Evolutionary conservation across 2,797 vertebrate genomes (phyloP), one percentile per base, ranked within the genome.

Genomic region (Sylvia borin): DNA sequence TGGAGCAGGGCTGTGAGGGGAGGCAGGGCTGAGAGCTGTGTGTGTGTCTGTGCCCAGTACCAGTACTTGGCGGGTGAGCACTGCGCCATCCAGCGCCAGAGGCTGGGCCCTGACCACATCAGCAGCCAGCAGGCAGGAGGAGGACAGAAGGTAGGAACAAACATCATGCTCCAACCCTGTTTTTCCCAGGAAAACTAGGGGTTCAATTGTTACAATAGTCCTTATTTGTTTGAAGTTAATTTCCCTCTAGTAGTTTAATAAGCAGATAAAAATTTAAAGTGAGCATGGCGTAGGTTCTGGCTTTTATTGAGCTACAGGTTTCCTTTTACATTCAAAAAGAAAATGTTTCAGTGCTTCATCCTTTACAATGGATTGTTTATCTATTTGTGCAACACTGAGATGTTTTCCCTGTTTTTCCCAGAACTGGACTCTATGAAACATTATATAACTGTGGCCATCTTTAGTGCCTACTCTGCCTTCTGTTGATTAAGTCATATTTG

Each of bases 61-160:
- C 97, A 97, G 14, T 99, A 99, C 96, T 98, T 98, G 31, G 99
- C 99, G 4, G 98, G 98, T 24, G 99, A 99, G 88, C 98, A 99
- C 88, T 98, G 98, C 93, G 98, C 99, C 0, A 98, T 99, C 90
- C 99, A 99, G 94, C 97, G 98, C 7, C 98, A 98, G 98, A 98
- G 97, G 66, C 98, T 99, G 87, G 99, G 99, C 70, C 99, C 99
- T 0, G 99, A 99, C 77, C 99, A 98, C 85, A 99, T 99, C 97
- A 99, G 99, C 54, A 98, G 97, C 96, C 98, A 99, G 54, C 80
- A 98, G 93, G 99, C 99, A 17, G 99, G 98, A 94, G 99, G 99
- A 73, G 99, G 99, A 65, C 99, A 99, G 88, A 99, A 98, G 98
- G 99, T 98, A 97, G 25, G 89, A 57, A n/a, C 19, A 42, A 10